Evolutionary conservation across 2,113 vertebrate genomes (phyloP).

Genomic region (Hipposideros armiger): DNA sequence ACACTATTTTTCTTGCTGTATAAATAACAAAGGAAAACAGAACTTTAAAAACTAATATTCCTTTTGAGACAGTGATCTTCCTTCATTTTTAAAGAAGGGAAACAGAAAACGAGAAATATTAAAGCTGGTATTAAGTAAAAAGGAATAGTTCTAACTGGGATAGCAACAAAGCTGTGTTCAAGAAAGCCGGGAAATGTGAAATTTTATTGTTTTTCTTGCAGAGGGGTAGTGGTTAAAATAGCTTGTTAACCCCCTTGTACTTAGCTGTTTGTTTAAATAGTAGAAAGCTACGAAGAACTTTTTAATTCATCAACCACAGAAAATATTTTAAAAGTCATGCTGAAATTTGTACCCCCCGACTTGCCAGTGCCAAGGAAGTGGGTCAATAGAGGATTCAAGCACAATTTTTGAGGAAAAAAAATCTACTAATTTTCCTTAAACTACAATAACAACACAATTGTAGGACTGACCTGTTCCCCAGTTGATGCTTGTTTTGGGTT

Average conservation of each 20-base stretch:
- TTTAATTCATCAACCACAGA: not conserved
- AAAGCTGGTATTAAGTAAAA: not conserved
- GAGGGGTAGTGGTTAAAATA: not conserved
- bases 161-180: not conserved
- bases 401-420: not conserved
- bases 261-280: conserved; percentile 10
- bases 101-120: not conserved
- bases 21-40: conserved; percentile 7
- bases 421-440: not conserved
- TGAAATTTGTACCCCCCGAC: not conserved
- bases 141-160: not conserved
- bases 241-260: not conserved
- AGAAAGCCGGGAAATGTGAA: not conserved
- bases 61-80: conserved; percentile 8
- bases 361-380: not conserved
- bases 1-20: not conserved
- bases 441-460: not conserved
- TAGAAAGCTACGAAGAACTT: not conserved
- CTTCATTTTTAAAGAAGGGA: not conserved
- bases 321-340: not conserved
- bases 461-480: not conserved
- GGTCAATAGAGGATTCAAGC: not conserved
- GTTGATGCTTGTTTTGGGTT: not conserved
- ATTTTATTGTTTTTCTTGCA: not conserved
- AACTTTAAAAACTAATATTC: not conserved